phyloP scores from a whole-genome alignment of 2,113 vertebrate species.

The Corydoras sp. region DNA sequence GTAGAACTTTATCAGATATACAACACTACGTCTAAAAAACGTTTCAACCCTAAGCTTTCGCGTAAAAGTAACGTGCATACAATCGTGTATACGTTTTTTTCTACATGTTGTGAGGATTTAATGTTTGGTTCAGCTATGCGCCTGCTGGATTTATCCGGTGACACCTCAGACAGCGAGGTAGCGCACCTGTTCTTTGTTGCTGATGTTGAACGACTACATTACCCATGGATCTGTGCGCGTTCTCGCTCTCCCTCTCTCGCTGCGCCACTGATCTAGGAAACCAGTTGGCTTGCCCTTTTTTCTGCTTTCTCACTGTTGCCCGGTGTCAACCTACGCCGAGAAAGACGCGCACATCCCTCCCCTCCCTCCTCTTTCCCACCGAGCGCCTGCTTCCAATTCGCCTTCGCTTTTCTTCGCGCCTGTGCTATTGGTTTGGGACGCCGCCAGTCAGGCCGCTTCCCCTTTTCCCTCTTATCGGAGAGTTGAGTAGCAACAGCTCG shows the following conservation, averaged over 20 bases:
- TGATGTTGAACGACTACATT: constrained; percentile 61
- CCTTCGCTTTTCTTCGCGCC: constrained; percentile 57
- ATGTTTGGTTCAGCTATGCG: too few species aligned
- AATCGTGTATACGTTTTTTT: too few species aligned
- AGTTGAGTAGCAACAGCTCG: constrained; percentile 79
- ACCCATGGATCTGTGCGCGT: constrained; percentile 64
- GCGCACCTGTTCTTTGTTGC: constrained; percentile 64
- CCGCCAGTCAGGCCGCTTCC: constrained; percentile 69
- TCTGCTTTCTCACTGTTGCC: constrained; percentile 66
- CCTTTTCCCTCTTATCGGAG: constrained; percentile 59
- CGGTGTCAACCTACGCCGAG: constrained; percentile 72
- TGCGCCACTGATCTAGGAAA: constrained; percentile 68
- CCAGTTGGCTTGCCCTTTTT: constrained; percentile 64
- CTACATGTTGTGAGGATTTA: too few species aligned
- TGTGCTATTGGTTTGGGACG: constrained; percentile 64
- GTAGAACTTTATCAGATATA: too few species aligned
- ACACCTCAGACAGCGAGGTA: not conserved
- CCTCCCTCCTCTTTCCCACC: constrained; percentile 43
- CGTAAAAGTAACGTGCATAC: not conserved
- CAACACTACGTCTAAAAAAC: not conserved
- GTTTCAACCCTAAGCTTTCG: not conserved
- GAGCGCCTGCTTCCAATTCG: constrained; percentile 65
- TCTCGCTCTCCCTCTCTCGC: constrained; percentile 51
- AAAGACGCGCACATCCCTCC: constrained; percentile 66
- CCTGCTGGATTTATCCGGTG: too few species aligned